Evolutionary conservation across 2,888 invertebrate genomes (phyloP).

Genomic region (Diadegma fenestrale): DNA sequence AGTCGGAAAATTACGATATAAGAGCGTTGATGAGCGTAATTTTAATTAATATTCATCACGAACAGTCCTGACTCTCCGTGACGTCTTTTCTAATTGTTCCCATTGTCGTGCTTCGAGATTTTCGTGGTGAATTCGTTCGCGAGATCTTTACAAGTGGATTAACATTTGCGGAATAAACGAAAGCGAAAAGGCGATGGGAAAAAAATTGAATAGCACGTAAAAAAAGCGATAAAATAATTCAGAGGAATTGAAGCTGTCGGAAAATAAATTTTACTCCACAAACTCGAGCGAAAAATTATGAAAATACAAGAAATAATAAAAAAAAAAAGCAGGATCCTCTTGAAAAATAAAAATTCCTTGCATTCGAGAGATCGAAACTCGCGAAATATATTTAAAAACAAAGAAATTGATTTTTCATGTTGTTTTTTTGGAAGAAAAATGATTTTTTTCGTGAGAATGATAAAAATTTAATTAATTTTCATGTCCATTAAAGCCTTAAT

Average conservation of each 20-base stretch:
- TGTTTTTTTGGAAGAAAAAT: not conserved
- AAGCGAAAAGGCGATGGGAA: not conserved
- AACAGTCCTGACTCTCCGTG: slow-evolving; percentile 48
- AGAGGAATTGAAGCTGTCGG: not conserved
- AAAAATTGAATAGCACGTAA: not conserved
- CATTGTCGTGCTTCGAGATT: slow-evolving; percentile 59
- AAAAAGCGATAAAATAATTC: not conserved
- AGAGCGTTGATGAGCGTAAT: slow-evolving; percentile 65
- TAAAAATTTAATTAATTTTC: slow-evolving; percentile 25
- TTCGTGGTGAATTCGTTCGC: slow-evolving; percentile 32
- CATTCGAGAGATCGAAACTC: not conserved
- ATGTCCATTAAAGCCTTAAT: slow-evolving; percentile 22
- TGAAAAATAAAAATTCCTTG: not conserved
- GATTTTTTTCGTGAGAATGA: not conserved
- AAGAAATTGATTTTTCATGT: not conserved
- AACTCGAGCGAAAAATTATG: not conserved
- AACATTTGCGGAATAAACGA: not conserved
- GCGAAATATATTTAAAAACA: not conserved
- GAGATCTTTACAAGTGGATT: slow-evolving; percentile 8
- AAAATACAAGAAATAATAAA: not conserved
- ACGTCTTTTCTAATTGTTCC: slow-evolving; percentile 63
- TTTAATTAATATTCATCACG: slow-evolving; percentile 79
- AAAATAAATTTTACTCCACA: not conserved
- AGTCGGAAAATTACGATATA: slow-evolving; percentile 22
- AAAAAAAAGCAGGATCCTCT: not conserved